Evolutionary conservation across 64 coral and sea anemone genomes (phyloP), one percentile per base, ranked within the genome.

Genomic region (Pachyseris speciosa): DNA sequence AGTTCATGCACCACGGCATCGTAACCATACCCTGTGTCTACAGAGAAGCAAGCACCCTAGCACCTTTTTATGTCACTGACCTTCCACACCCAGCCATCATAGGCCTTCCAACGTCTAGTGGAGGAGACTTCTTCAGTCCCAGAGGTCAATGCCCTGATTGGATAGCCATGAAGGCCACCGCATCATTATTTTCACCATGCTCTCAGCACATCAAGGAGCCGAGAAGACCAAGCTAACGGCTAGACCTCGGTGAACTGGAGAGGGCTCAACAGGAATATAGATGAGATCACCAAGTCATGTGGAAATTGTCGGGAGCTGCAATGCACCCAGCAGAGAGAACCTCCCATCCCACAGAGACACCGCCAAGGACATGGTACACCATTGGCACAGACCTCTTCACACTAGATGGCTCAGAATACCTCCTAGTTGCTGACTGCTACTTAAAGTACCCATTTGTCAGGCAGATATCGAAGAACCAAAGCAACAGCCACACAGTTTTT

Each of bases 341-440:
- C 78, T 25, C 49, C 74, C 3, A 72, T 85, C 10, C 32, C 25
- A 25, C 78, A 48, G 80, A 92, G 37, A 30, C 85, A 20, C 78
- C 67, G 4, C 78, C 22, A 15, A 37, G 89, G 41, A 20, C 89
- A 2, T 92, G 78, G 89, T 67, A 72, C 48, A 84, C 65, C 16
- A 50, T 75, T 44, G 68, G 75, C 17, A 29, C 88, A 17, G 88
- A 91, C 50, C 53, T 91, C 19, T 91, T 83, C 31, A 33, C 65
- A 42, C 28, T 72, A 26, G 70, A 83, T 43, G 31, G 49, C 16
- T 91, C 75, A 11, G 64, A 91, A 28, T 90, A 65, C 29, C 74
- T 80, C 27, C 17, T 93, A 53, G 78, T 93, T 29, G n/a, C 71
- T 29, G 72, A 92, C n/a, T 86, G 67, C 33, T 86, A 86, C 53